Evolutionary conservation across 2,113 vertebrate species (phyloP).

Genomic region (Capra hircus): DNA sequence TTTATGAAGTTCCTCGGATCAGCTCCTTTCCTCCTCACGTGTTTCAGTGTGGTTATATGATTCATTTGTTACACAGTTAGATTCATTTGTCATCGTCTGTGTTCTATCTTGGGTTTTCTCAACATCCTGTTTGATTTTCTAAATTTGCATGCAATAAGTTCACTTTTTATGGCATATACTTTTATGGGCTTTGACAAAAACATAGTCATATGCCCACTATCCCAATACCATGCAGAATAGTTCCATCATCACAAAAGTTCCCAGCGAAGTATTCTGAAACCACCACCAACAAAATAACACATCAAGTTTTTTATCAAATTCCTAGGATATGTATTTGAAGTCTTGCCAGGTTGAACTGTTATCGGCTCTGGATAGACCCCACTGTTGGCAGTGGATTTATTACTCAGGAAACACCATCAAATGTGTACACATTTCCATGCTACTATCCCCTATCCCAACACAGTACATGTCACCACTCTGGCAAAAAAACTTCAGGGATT

Average conservation of each 20-base stretch:
- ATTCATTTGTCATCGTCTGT: neutral
- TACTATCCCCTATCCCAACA: neutral
- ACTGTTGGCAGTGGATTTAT: neutral
- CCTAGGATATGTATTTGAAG: neutral
- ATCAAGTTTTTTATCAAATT: neutral
- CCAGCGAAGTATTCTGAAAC: neutral
- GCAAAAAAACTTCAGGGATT: neutral
- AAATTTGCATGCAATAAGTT: neutral
- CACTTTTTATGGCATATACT: neutral
- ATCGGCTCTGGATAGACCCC: neutral
- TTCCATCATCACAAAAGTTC: neutral
- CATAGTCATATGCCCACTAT: neutral
- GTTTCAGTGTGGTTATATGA: neutral
- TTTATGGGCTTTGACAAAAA: conserved; percentile 1
- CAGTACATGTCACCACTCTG: neutral
- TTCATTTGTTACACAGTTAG: conserved; percentile 23
- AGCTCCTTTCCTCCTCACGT: neutral
- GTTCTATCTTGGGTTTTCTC: neutral
- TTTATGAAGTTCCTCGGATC: neutral
- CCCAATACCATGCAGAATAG: neutral
- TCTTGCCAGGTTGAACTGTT: too few species aligned
- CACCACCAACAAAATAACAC: neutral
- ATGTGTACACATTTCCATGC: neutral
- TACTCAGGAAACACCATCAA: neutral
- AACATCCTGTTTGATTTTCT: neutral